Evolutionary conservation across 1,140 invertebrate genomes (phyloP).

Genomic region (Rhagoletis pomonella): DNA sequence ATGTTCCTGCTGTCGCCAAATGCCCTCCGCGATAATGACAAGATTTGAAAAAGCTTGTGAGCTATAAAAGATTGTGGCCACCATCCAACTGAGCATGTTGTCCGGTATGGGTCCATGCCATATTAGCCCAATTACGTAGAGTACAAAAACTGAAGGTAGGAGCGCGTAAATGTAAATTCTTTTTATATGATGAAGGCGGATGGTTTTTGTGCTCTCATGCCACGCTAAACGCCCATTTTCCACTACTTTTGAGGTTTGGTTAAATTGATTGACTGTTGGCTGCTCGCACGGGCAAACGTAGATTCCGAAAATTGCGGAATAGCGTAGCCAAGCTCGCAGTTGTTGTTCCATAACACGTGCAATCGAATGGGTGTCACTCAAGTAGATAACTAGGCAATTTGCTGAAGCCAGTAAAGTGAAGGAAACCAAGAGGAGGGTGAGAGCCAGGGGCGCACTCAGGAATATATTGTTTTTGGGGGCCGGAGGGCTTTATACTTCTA

Average conservation of each 20-base stretch:
- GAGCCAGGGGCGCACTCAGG: too few species aligned
- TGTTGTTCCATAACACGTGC: background rate
- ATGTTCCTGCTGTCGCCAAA: slow-evolving; percentile 33
- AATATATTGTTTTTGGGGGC: too few species aligned
- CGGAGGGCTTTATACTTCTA: too few species aligned
- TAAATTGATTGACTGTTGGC: background rate
- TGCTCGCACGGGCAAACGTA: background rate
- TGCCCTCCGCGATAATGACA: slow-evolving; percentile 47
- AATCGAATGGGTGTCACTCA: too few species aligned
- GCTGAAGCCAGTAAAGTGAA: too few species aligned
- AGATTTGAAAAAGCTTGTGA: slow-evolving; percentile 18
- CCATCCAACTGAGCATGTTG: slow-evolving; percentile 23
- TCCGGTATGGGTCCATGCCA: background rate
- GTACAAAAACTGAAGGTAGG: background rate
- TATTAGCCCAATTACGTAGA: background rate
- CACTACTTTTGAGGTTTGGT: too few species aligned
- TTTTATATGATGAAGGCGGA: background rate
- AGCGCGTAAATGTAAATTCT: background rate
- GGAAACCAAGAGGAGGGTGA: background rate
- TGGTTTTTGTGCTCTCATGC: background rate
- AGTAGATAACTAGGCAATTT: too few species aligned
- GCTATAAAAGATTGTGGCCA: background rate
- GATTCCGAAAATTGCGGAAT: background rate
- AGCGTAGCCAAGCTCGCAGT: background rate
- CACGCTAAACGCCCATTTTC: background rate